Evolutionary conservation across 2,113 vertebrate species (phyloP), one percentile per base, ranked within the genome.

Genomic region (Scomber japonicus): DNA sequence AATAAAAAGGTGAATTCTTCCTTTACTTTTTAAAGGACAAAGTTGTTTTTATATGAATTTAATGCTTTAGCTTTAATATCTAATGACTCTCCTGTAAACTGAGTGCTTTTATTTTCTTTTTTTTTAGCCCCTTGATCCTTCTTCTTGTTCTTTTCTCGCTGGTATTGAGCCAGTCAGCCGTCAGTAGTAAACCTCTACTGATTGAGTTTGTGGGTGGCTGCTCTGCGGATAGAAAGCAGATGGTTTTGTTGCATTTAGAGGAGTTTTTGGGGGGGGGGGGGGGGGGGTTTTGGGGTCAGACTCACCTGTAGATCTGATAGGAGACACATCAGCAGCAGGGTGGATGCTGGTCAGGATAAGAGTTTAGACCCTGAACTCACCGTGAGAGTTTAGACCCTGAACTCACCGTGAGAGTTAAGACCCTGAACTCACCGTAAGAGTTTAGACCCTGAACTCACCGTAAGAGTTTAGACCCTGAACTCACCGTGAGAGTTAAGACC

Each of bases 191-290:
- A 83, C 35, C 75, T 82, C 40, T 73, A 72, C 63, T 69, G 65
- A 54, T 80, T 17, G 75, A 64, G 71, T 73, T 46, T 55, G 46
- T 70, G 76, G 60, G 85, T 61, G 85, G 88, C 87, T 77, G 85
- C 72, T 75, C 53, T 75, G 81, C 61, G 48, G 31, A 30, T 73
- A 66, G 31, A 76, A 80, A 71, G 4, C 82, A 87, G 56, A 87
- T 84, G 64, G 53, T 27, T 24, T 9, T 1, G 49, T 65, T 67
- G 66, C 57, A 40, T 67, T 69, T 72, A 27, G 24, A 21, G 21
- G 21, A 21, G 24, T 27, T 27, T 27, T 27, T 27, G 1, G 27
- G 15, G 72, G 75, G 19, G 21, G 21, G 21, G 21, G 21, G 21
- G 21, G 21, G 21, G 21, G 21, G 21, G 21, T 27, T 27, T 27